Conservation (phyloP, 2,113 vertebrate species). For the Acrocephalus arundinaceus region DNA sequence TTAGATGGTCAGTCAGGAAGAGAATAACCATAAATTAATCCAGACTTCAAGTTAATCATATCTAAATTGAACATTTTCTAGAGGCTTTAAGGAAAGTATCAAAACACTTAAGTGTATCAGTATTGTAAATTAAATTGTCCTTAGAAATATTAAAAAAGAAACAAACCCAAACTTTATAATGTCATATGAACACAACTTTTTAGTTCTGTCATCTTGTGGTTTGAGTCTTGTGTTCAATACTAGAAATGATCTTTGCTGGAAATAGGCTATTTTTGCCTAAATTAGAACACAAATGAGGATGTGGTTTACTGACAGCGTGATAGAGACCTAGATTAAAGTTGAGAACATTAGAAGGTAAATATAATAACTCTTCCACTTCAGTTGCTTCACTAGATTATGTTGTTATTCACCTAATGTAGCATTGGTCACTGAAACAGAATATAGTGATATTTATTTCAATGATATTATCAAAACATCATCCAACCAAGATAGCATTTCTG, state of each 20-base stretch:
- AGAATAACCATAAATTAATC: background rate
- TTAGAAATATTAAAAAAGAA: background rate
- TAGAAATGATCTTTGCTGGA: background rate
- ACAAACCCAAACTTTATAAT: background rate
- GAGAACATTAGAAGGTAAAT: slow-evolving; percentile 26
- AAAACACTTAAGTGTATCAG: background rate
- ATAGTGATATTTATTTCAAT: background rate
- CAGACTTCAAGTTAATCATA: background rate
- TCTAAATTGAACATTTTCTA: background rate
- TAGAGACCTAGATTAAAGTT: slow-evolving; percentile 18
- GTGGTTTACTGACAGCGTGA: background rate
- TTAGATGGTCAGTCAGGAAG: background rate
- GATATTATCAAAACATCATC: background rate
- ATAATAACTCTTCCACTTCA: background rate
- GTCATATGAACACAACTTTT: slow-evolving; percentile 21
- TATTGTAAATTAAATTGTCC: background rate
- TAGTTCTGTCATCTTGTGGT: background rate
- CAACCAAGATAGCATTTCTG: background rate
- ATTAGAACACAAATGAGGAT: slow-evolving; percentile 38
- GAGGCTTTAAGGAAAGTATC: background rate
- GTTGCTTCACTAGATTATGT: background rate
- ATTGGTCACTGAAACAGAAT: background rate
- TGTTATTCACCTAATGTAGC: background rate
- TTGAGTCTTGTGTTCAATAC: slow-evolving; percentile 21
- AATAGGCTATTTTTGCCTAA: slow-evolving; percentile 42